Base-by-base conservation (phyloP, 2,888 invertebrate genomes). In the Drosophila meridiana region DNA sequence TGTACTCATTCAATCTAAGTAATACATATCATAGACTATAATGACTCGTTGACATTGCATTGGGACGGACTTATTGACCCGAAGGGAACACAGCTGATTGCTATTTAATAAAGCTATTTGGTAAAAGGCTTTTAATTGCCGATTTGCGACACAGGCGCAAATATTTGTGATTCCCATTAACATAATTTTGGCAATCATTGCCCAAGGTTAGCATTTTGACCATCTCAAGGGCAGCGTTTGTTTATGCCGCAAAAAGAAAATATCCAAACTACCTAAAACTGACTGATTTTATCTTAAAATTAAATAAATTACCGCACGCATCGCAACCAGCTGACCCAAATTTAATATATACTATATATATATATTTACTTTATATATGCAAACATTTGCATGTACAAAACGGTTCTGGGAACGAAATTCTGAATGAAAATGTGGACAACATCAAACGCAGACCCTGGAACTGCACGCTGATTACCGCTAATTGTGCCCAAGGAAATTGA, bases 391-490 rank as follows among this genome's bases (percentile, higher is more conserved):
- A 36, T 36, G 8, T 28, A 53, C 14, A 13, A 38, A 53, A 14
- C 28, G 38, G 56, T 63, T 76, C 58, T 60, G 67, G 38, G 52
- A 61, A 64, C 66, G 47, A 47, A 60, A 66, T 71, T 69, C 48
- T 53, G 56, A 60, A 53, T 60, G 13, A 48, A 66, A 58, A 64
- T 71, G 82, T 56, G 64, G 59, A 69, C 52, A 67, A 61, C 55
- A 78, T 57, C 50, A 34, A 11, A 40, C 43, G 30, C 55, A 50
- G 47, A 55, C 28, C 40, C 59, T 62, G 70, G 52, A 70, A 70
- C 42, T 59, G 75, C 73, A 73, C 77, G 81, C 88, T 88, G 90
- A 89, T 87, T 89, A 89, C 78, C 73, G 76, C 86, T 88, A 89
- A 87, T 87, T 90, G 89, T 65, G 78, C 76, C 62, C 82, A 73